Evolutionary conservation across 2,113 vertebrate genomes (phyloP), one percentile per base, ranked within the genome.

Genomic region (Amphiprion percula): DNA sequence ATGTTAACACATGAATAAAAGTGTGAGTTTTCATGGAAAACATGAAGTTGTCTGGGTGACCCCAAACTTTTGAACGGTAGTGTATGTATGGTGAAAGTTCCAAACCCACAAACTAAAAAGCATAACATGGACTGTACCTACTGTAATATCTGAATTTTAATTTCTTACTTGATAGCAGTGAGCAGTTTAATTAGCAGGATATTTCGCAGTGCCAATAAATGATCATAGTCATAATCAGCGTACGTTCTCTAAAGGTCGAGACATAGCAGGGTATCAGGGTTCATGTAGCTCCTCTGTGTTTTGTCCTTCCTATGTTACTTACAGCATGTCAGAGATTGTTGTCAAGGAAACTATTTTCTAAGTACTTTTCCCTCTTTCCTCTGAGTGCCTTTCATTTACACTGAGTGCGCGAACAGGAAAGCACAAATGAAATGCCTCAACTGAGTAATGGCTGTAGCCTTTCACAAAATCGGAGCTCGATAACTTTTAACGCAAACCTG

Each of bases 371-470:
- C 4, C 4, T n/a, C 33, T 28, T 17, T 26, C 19, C 1, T 16
- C 2, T 2, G 0, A 0, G 11, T 17, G 30, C 58, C 58, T 69
- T 80, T 84, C 62, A 73, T 61, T 79, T 75, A 59, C 62, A 58
- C 19, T 23, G 53, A 72, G 61, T 63, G 54, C n/a, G 15, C 44
- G 47, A 83, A 70, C 79, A 82, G 64, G 44, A 68, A 46, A 56
- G 64, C 52, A 55, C 53, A 83, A 74, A 83, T 79, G 61, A 84
- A 79, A 79, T 71, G 77, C 58, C 56, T 82, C 41, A 11, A 52
- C 68, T 90, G 68, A 83, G 64, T 79, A 80, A 87, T 83, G 46
- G 61, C 28, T 68, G 70, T 3, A 44, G 73, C 49, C 67, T 76
- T 80, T 61, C 54, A 64, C 79, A 50, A 75, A 85, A 60, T 17